Conservation (phyloP, 2,113 vertebrate genomes). For the Odocoileus virginianus region DNA sequence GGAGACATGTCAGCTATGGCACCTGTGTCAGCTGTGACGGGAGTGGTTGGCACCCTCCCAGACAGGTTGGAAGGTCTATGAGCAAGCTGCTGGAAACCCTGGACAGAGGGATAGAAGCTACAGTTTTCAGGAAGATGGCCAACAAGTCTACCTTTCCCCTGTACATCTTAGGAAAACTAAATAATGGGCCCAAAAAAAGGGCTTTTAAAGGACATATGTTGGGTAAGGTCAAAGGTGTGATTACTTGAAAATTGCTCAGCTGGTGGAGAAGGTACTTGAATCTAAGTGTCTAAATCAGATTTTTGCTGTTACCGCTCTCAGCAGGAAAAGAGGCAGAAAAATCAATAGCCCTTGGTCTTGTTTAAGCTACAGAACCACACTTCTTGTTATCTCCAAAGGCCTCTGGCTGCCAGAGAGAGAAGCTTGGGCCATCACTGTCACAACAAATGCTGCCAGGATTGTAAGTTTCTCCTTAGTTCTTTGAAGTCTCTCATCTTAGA, state of each 20-base stretch:
- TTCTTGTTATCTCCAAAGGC: constrained; percentile 11
- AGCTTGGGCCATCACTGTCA: background rate
- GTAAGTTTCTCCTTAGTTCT: constrained; percentile 34
- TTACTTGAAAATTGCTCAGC: constrained; percentile 62
- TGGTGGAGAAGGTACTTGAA: constrained; percentile 52
- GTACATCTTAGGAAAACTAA: constrained; percentile 42
- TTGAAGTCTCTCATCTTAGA: background rate
- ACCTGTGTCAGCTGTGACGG: background rate
- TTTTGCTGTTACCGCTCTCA: constrained; percentile 57
- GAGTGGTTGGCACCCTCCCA: background rate
- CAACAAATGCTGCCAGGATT: background rate
- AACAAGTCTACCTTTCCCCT: background rate
- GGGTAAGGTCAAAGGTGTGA: constrained; percentile 41
- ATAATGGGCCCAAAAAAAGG: constrained; percentile 19
- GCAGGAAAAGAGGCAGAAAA: constrained; percentile 53
- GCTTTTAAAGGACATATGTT: constrained; percentile 31
- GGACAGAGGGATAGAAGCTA: background rate
- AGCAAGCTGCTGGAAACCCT: background rate
- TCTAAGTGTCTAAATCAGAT: constrained; percentile 61
- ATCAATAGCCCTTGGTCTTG: constrained; percentile 40
- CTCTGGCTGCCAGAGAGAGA: background rate
- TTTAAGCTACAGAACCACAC: constrained; percentile 47
- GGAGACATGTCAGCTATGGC: background rate
- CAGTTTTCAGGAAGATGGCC: background rate
- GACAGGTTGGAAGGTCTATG: background rate